These are phyloP conservation scores for Adineta ricciae DNA, from an alignment of 2,888 invertebrate species.

Conservation along the genomic window DNA sequence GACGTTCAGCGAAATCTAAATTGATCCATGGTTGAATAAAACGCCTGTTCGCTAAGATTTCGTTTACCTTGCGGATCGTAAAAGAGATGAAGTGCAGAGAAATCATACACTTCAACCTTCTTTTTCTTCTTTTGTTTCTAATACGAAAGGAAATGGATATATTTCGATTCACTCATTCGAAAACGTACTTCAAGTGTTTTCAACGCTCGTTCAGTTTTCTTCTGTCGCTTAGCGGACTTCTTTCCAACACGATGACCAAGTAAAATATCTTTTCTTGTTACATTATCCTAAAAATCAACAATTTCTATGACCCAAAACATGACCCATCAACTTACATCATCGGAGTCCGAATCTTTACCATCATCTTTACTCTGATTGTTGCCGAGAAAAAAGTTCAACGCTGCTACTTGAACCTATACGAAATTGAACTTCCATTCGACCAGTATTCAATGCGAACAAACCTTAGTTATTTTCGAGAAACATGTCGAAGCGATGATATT, in stretches of 20 bases:
- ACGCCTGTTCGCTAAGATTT: not conserved
- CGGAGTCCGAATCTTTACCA: conserved; percentile 54
- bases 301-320: conserved; percentile 27
- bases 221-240: conserved; percentile 83
- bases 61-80: conserved; percentile 76
- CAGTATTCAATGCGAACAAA: conserved; percentile 43
- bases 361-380: conserved; percentile 64
- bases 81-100: conserved; percentile 83
- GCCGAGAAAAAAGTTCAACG: conserved; percentile 86
- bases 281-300: conserved; percentile 40
- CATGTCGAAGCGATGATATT: conserved; percentile 87
- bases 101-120: conserved; percentile 63
- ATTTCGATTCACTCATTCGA: too few species aligned
- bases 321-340: conserved; percentile 35
- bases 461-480: conserved; percentile 88
- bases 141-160: not conserved
- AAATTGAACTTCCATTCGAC: not conserved
- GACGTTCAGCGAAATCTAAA: conserved; percentile 71
- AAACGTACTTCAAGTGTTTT: not conserved
- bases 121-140: conserved; percentile 70
- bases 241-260: conserved; percentile 85
- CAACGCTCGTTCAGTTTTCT: conserved; percentile 45
- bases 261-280: conserved; percentile 69
- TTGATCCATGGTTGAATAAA: not conserved
- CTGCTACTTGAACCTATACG: conserved; percentile 66